Evolutionary conservation across 1,140 invertebrate species (phyloP), one percentile per base, ranked within the genome.

Genomic region (Coelopa frigida): DNA sequence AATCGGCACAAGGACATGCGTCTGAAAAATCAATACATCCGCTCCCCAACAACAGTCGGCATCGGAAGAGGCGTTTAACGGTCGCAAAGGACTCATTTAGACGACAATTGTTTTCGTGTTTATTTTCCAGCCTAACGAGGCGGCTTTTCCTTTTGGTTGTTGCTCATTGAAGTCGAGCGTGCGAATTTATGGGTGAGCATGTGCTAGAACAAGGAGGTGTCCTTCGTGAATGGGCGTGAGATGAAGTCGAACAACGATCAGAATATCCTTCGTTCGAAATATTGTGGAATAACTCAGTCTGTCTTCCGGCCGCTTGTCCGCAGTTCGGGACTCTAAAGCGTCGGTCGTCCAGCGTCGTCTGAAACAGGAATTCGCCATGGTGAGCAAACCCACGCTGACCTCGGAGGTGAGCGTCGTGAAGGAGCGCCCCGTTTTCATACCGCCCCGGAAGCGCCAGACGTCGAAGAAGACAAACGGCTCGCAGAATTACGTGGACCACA

Each of bases 401-500:
- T 39, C 53, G 29, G 53, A 55, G 37, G 59, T 44, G 17, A 47
- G 45, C 32, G 44, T 47, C 10, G 62, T 73, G 58, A 72, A 75
- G 39, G 76, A 78, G 57, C 75, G 74, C 57, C 75, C 76, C 33
- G 62, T 76, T 55, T 76, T 79, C 50, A 76, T 78, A 56, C 66
- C 77, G 44, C 75, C 77, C 18, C 75, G 77, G 48, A 78, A 78
- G 59, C 68, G 76, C 51, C 57, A 67, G 53, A 75, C 71, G 51
- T 73, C 74, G 21, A 78, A 79, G 53, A 78, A 77, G 54, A 56
- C 55, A 39, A 72, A 68, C 51, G 51, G 59, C 4, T 55, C 66
- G 45, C 64, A 71, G 29, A 74, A 73, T 49, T 76, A 78, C 70
- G 77, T 78, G 14, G 77, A 79, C 52, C 77, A 78, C 50, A 77